Evolutionary conservation across 2,888 invertebrate genomes (phyloP), one percentile per base, ranked within the genome.

Genomic region (Drosophila suboccidentalis): DNA sequence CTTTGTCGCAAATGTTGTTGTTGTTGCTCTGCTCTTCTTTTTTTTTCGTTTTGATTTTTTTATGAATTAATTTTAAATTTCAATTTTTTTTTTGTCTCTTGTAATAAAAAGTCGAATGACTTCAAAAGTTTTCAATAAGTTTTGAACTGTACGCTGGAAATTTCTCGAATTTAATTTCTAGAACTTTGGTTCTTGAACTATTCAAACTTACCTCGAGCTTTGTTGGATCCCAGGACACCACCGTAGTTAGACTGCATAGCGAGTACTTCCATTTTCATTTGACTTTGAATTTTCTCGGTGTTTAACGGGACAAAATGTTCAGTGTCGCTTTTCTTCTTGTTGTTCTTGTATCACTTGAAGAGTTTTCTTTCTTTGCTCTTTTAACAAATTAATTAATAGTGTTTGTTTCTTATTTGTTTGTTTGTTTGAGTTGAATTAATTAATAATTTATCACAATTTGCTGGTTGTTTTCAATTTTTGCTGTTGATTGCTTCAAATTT

Each of bases 231-330:
- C 57, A 87, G 77, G 65, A 80, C 80, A 55, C 78, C 77, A 58
- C 78, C 88, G 70, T 89, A 90, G 47, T 80, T 81, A 43, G 88
- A 71, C 67, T 90, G 87, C 69, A 83, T 80, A 63, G 87, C 76
- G 61, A 87, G 76, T 43, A 87, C 87, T 83, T 87, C 89, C 87
- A 87, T 87, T 87, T 87, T 87, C 85, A 87, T 87, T 81, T 71
- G 83, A 76, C 51, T 78, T 82, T 61, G 67, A 54, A 38, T 53
- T 78, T 46, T 49, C 26, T 58, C 46, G 47, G 15, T 54, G 43
- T 9, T 43, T 39, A 53, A 44, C 47, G 49, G 50, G 54, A 67
- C 19, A 22, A 71, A 77, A 71, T 71, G 58, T 72, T 75, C 43
- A 63, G 29, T 47, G 57, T 66, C 67, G 74, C 69, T 74, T 13